phyloP scores from a whole-genome alignment of 2,113 vertebrate genomes.

The Phylloscopus whistleri region DNA sequence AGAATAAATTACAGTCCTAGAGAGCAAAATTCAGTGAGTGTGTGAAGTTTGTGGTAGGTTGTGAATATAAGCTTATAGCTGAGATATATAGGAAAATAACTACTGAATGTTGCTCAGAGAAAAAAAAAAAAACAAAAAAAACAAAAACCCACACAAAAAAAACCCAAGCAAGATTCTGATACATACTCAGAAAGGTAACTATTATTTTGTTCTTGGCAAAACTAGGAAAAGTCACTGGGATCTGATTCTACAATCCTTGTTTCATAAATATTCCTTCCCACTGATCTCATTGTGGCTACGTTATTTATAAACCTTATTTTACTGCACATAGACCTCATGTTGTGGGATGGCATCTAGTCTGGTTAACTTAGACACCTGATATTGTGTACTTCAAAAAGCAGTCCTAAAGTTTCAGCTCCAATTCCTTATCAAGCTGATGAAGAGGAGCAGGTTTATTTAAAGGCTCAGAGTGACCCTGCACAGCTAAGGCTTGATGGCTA shows the following conservation, averaged over 20 bases:
- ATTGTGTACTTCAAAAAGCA: neutral
- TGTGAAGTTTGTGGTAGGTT: neutral
- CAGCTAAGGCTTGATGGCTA: neutral
- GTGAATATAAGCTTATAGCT: neutral
- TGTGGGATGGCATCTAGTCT: neutral
- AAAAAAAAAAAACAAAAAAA: neutral
- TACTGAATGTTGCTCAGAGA: neutral
- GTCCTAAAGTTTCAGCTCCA: neutral
- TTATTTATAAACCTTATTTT: neutral
- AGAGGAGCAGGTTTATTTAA: neutral
- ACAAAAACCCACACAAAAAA: too few relatives aligned
- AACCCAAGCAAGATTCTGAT: neutral
- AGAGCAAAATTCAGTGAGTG: neutral
- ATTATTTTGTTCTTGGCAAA: neutral
- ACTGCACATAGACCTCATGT: neutral
- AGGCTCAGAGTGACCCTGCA: neutral
- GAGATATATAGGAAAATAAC: neutral
- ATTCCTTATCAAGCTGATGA: neutral
- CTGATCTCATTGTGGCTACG: neutral
- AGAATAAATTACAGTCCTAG: neutral
- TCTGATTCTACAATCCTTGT: neutral
- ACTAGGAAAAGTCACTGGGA: neutral
- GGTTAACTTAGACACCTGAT: neutral
- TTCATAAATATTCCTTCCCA: neutral
- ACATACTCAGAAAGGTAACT: neutral